Evolutionary conservation across 2,888 invertebrate genomes (phyloP).

Genomic region (Dusona sp.): DNA sequence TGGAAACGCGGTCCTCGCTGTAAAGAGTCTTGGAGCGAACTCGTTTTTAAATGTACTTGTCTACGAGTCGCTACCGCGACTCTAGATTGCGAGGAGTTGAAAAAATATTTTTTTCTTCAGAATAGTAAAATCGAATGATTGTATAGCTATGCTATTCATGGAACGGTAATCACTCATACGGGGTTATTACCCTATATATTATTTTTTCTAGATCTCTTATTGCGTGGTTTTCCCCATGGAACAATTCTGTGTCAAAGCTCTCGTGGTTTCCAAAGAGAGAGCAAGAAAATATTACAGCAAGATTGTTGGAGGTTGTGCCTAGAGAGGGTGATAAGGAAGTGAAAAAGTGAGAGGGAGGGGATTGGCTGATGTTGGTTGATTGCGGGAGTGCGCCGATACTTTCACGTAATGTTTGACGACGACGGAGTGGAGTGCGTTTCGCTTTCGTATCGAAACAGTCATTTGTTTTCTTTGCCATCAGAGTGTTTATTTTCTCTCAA

Average conservation of each 20-base stretch:
- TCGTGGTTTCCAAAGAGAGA: conserved; percentile 10
- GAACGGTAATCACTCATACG: conserved; percentile 55
- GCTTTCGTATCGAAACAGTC: conserved; percentile 17
- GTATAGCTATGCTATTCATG: conserved; percentile 31
- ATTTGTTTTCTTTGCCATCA: conserved; percentile 2
- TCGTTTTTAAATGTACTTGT: too few relatives aligned
- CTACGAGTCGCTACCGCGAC: too few relatives aligned
- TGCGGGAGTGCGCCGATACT: conserved; percentile 29
- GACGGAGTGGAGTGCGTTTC: conserved; percentile 30
- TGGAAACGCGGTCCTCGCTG: too few relatives aligned
- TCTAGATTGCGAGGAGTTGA: too few relatives aligned
- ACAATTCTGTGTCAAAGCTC: conserved; percentile 50
- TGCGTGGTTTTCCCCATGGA: conserved; percentile 43
- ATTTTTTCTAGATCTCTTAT: conserved; percentile 30
- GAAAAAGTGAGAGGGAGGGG: background rate
- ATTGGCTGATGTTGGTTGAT: conserved; percentile 18
- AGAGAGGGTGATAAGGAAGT: conserved; percentile 2
- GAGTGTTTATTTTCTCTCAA: conserved; percentile 11
- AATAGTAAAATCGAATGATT: too few relatives aligned
- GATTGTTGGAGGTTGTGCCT: conserved; percentile 13
- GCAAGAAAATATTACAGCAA: background rate
- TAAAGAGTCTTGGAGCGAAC: too few relatives aligned
- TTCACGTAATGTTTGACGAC: conserved; percentile 20
- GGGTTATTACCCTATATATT: conserved; percentile 44
- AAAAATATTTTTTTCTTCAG: too few relatives aligned